Evolutionary conservation across 1,140 invertebrate genomes (phyloP).

Genomic region (Akabosia matsudoensis): DNA sequence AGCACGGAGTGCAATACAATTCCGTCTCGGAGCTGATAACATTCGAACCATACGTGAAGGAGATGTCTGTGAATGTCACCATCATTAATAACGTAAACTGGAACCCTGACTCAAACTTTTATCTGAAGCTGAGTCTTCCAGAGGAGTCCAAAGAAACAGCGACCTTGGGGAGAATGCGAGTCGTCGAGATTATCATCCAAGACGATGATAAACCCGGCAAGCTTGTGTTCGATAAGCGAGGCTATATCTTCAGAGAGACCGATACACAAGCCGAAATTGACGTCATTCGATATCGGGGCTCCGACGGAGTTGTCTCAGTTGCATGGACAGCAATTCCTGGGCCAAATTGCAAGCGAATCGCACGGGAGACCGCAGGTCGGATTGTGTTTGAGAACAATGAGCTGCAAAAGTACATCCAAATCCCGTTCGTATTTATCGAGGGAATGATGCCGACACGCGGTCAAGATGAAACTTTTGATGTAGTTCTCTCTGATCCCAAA

Average conservation of each 20-base stretch:
- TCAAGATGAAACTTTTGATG: conserved; percentile 58
- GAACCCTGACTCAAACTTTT: conserved; percentile 65
- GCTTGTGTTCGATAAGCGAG: conserved; percentile 59
- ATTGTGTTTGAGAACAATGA: conserved; percentile 60
- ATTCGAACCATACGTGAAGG: conserved; percentile 56
- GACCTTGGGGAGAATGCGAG: conserved; percentile 56
- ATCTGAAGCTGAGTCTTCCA: conserved; percentile 56
- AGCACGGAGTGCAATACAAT: conserved; percentile 55
- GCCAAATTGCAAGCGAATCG: conserved; percentile 57
- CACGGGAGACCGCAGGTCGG: conserved; percentile 58
- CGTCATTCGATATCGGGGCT: conserved; percentile 56
- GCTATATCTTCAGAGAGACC: conserved; percentile 61
- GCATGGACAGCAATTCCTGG: conserved; percentile 57
- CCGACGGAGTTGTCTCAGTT: conserved; percentile 58
- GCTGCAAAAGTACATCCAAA: conserved; percentile 45
- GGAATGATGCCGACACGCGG: not conserved
- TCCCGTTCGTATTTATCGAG: not conserved
- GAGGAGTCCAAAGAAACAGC: conserved; percentile 38
- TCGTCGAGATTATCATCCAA: conserved; percentile 45
- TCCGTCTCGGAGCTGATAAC: conserved; percentile 57
- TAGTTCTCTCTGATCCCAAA: conserved; percentile 56
- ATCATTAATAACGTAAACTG: conserved; percentile 64
- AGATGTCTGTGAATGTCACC: conserved; percentile 38
- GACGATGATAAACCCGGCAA: conserved; percentile 58
- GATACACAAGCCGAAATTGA: conserved; percentile 56